Base-by-base conservation (phyloP, 2,113 vertebrate genomes). In the Thamnophis sirtalis region DNA sequence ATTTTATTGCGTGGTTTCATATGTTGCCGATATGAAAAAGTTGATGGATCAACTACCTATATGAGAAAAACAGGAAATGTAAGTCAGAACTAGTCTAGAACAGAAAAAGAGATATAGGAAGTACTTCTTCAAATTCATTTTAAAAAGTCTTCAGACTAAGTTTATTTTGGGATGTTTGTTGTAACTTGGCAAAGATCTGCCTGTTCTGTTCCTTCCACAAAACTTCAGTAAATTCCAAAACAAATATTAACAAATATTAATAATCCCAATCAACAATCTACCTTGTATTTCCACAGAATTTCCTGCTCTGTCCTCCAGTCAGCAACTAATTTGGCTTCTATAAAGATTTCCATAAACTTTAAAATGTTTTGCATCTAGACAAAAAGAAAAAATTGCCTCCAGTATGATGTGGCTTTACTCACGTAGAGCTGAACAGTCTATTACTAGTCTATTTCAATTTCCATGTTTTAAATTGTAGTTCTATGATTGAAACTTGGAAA, bases 121-220 rank as follows among this genome's bases (percentile, higher is more conserved):
- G 51, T 85, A 89, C 54, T 0, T 91, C 60, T 50, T 91, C 38
- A 89, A 95, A 92, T 26, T 0, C 49, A 0, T 54, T 54, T 21
- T 1, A 85, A 21, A 87, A 24, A 17, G 50, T 94, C 9, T 0
- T 60, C 84, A 87, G 95, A 49, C 86, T 87, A 84, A 89, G 93
- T 93, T 94, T 95, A 95, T 96, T 97, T 96, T 93, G 92, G 91
- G 94, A 95, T 91, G 93, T 93, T 91, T 96, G 91, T 91, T 92
- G 80, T 38, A 93, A 9, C 86, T 96, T 93, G 96, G 94, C 94
- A 95, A 86, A 85, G 51, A 85, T 26, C 60, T 84, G 89, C 11
- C 89, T 94, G 93, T 92, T 91, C 87, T 90, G 86, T 93, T 94
- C 93, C 92, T 95, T 94, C 93, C 95, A 87, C 9, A 33, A 84